Base-by-base conservation (phyloP, 2,888 invertebrate genomes). In the Diabrotica balteata region DNA sequence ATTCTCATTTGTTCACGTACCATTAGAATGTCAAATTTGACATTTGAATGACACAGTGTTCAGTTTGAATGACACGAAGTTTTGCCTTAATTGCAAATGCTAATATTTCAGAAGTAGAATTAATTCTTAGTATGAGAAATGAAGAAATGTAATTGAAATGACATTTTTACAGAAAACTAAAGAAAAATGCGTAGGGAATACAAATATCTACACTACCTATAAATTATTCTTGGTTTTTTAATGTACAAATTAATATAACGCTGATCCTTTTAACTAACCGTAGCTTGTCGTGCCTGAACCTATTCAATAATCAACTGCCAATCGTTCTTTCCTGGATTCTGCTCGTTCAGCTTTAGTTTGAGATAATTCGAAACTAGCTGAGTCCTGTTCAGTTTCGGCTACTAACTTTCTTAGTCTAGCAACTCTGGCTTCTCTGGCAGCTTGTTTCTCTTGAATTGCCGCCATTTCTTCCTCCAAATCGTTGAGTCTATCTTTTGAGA, bases 391-490 rank as follows among this genome's bases (percentile, higher is more conserved):
- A 59, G 80, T 85, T 76, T 88, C 92, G 60, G 89, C 90, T 17
- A 93, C 88, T 43, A 93, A 81, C 0, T 91, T 90, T 63, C 90
- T 87, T 45, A 93, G 87, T 62, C 90, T 89, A 0, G 91, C 91
- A 2, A 90, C 88, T 55, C 93, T 88, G 68, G 89, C 89, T 79
- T 93, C 93, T 72, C 93, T 87, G 22, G 89, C 88, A 0, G 89
- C 90, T 76, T 88, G 89, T 77, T 90, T 88, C 78, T 92, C 91
- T 17, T 86, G 89, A 68, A 92, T 83, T 74, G 90, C 90, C 52
- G 89, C 87, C 90, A 93, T 92, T 82, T 93, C 93, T 59, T 89
- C 89, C 78, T 93, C 92, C 53, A 93, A 84, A 77, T 93, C 92
- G 49, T 87, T 87, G 17, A 93, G 84, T 58, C 93, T 88, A 8